Percentiles rank a stretch among this genome's conserved stretches.
phyloP scores from a whole-genome alignment of 2,113 vertebrate genomes.

The Hirundichthys speculiger region DNA sequence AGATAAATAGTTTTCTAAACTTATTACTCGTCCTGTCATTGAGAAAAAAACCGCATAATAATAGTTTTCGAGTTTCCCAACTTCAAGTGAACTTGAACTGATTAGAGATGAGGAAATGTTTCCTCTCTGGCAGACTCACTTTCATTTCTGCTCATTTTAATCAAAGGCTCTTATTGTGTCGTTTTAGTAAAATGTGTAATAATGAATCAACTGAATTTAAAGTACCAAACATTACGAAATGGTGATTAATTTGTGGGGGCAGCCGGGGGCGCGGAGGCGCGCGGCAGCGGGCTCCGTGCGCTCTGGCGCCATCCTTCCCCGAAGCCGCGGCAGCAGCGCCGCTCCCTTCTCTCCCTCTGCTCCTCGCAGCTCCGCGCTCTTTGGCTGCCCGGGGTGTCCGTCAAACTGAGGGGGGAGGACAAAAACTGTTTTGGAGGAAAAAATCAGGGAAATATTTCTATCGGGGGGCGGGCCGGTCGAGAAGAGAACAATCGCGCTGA shows the following conservation, averaged over 20 bases:
- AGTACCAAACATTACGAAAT: constrained; percentile 10
- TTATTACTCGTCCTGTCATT: too few relatives aligned
- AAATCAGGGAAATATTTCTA: constrained; percentile 83
- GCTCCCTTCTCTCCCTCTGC: constrained; percentile 19
- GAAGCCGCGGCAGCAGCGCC: constrained; percentile 48
- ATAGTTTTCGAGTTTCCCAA: too few relatives aligned
- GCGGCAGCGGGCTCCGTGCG: constrained; percentile 45
- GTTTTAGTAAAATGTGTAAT: too few relatives aligned
- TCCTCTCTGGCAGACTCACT: too few relatives aligned
- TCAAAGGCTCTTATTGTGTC: not conserved
- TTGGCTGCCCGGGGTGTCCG: constrained; percentile 86
- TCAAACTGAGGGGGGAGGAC: constrained; percentile 77
- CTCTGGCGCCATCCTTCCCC: constrained; percentile 76
- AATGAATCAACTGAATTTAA: too few relatives aligned
- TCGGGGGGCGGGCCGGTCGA: constrained; percentile 83
- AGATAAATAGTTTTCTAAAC: too few relatives aligned
- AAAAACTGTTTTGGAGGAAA: constrained; percentile 73
- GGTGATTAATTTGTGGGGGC: constrained; percentile 33
- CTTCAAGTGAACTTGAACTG: too few relatives aligned
- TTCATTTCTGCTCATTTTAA: not conserved
- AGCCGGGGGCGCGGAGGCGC: constrained; percentile 28
- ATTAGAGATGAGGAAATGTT: too few relatives aligned
- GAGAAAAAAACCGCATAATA: too few relatives aligned
- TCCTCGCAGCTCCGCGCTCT: constrained; percentile 58
- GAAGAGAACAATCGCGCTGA: constrained; percentile 88